These are phyloP conservation scores for Ptychobarbus kaznakovi DNA, from an alignment of 2,797 vertebrate genomes.

Conservation along the genomic window DNA sequence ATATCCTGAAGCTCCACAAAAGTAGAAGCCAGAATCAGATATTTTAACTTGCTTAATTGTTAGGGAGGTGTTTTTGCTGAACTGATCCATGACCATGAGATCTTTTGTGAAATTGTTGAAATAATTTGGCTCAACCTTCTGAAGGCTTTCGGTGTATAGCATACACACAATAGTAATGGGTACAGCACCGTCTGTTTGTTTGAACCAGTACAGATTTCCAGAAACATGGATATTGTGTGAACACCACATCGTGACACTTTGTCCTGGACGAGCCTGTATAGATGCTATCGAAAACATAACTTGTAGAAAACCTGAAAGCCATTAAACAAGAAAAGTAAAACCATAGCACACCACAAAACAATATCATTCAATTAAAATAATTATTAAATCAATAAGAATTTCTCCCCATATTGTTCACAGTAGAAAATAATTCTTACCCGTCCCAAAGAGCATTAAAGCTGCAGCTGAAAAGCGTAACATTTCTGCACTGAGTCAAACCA, in stretches of 20 bases:
- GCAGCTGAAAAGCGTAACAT: background rate
- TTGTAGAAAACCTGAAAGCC: constrained; percentile 23
- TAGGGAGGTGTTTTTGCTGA: background rate
- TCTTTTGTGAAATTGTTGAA: background rate
- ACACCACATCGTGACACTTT: constrained; percentile 17
- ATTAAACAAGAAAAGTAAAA: background rate
- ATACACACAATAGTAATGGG: background rate
- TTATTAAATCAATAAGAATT: background rate
- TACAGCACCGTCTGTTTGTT: background rate
- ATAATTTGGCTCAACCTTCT: background rate
- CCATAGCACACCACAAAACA: background rate
- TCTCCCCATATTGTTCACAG: background rate
- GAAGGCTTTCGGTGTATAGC: background rate
- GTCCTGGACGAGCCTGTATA: background rate
- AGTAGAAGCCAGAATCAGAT: constrained; percentile 38
- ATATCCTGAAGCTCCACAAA: background rate
- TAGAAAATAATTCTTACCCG: background rate
- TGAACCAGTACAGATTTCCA: background rate
- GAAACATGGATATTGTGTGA: background rate
- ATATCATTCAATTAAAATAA: background rate
- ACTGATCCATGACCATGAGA: background rate
- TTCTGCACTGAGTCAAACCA: constrained; percentile 16
- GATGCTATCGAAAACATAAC: background rate
- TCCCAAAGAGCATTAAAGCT: constrained; percentile 11
- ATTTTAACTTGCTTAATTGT: background rate